Conservation (phyloP, 2,888 invertebrate species). For the Limnephilus marmoratus region DNA sequence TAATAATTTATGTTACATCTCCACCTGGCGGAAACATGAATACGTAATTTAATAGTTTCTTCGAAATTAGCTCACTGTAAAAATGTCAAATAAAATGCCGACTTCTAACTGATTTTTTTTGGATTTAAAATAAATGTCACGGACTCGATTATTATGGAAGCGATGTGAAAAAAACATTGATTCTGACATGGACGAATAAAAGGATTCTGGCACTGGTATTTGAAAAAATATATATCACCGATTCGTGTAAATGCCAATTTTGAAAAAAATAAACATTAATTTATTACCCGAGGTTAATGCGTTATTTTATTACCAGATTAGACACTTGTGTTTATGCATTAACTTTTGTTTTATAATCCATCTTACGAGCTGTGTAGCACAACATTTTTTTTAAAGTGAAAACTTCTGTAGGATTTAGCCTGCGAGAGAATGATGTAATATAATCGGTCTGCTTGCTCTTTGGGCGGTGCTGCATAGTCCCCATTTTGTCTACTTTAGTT, state of each 20-base stretch:
- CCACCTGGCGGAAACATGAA: neutral
- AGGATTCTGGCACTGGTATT: neutral
- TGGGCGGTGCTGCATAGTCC: too few species aligned
- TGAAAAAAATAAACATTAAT: neutral
- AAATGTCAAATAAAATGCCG: neutral
- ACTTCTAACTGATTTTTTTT: neutral
- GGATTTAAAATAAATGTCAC: neutral
- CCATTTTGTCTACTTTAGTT: too few species aligned
- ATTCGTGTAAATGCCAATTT: neutral
- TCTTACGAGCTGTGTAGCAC: neutral
- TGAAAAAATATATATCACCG: neutral
- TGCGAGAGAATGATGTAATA: too few species aligned
- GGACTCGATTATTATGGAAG: neutral
- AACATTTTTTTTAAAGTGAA: too few species aligned
- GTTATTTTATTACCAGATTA: neutral
- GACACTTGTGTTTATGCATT: too few species aligned
- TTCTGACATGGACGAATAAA: neutral
- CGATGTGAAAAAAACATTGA: neutral
- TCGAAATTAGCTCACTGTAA: neutral
- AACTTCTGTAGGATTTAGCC: too few species aligned
- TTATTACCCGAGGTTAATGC: neutral
- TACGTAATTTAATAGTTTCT: neutral
- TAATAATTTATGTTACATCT: neutral
- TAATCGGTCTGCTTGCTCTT: too few species aligned
- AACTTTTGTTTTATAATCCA: neutral